phyloP scores from a whole-genome alignment of 1,140 invertebrate genomes.

The Cryptotermes secundus region DNA sequence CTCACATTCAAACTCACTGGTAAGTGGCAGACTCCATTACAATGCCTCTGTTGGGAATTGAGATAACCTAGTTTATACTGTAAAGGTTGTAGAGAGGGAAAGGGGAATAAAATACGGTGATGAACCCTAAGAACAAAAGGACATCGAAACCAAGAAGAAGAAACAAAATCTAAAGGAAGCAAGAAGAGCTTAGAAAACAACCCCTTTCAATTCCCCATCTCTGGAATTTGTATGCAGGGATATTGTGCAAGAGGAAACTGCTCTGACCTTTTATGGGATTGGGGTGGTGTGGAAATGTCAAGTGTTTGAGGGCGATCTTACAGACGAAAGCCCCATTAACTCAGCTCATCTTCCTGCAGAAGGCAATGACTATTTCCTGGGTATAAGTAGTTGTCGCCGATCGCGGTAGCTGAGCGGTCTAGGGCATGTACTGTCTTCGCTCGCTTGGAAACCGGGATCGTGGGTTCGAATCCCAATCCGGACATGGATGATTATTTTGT shows the following conservation, averaged over 20 bases:
- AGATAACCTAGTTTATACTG: slow-evolving; percentile 3
- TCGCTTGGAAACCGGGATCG: too few relatives aligned
- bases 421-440: too few relatives aligned
- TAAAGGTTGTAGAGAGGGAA: background rate
- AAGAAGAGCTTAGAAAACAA: background rate
- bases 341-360: background rate
- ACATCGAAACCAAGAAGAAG: slow-evolving; percentile 19
- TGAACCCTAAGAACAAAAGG: slow-evolving; percentile 19
- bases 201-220: slow-evolving; percentile 2
- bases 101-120: background rate
- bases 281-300: background rate
- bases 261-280: background rate
- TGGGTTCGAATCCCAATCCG: too few relatives aligned
- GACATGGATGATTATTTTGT: too few relatives aligned
- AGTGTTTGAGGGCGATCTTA: slow-evolving; percentile 18
- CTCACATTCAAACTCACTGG: background rate
- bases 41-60: background rate
- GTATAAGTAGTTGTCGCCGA: background rate
- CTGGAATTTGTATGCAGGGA: background rate
- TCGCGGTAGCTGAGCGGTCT: too few relatives aligned
- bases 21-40: background rate
- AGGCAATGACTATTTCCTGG: background rate
- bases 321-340: background rate
- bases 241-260: background rate
- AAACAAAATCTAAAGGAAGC: background rate